Conservation (phyloP, 2,888 invertebrate genomes). For the Chloromyia formosa region DNA sequence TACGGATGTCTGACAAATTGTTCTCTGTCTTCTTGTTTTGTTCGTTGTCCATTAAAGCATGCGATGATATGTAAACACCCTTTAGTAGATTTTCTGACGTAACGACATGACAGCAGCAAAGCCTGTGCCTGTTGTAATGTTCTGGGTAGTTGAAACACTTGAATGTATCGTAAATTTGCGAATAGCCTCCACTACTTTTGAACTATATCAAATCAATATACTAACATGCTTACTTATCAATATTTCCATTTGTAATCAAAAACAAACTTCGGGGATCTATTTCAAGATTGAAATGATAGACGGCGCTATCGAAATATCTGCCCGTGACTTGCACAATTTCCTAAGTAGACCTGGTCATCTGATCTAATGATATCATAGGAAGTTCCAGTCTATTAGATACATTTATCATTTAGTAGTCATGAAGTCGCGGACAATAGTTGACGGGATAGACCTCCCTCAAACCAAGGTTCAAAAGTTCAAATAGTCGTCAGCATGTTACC, state of each 20-base stretch:
- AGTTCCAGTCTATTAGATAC: constrained; percentile 8
- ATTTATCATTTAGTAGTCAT: constrained; percentile 14
- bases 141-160: no score
- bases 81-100: background rate
- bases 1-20: background rate
- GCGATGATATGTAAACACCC: constrained; percentile 2
- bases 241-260: no score
- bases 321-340: background rate
- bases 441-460: constrained; percentile 30
- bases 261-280: constrained; percentile 6
- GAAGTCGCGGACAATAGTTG: constrained; percentile 9
- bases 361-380: constrained; percentile 15
- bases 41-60: constrained; percentile 11
- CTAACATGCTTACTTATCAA: no score
- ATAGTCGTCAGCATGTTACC: constrained; percentile 9
- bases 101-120: background rate
- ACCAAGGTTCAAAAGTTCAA: constrained; percentile 26
- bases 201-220: no score
- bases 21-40: constrained; percentile 5
- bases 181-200: no score
- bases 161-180: no score
- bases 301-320: background rate
- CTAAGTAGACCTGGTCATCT: background rate
- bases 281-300: background rate
- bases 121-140: no score